A percentile compares a stretch with the other conserved stretches of the same genome.
These are phyloP conservation scores for Dendrocincla fuliginosa DNA, from an alignment of 2,797 vertebrate species.

Conservation along the genomic window DNA sequence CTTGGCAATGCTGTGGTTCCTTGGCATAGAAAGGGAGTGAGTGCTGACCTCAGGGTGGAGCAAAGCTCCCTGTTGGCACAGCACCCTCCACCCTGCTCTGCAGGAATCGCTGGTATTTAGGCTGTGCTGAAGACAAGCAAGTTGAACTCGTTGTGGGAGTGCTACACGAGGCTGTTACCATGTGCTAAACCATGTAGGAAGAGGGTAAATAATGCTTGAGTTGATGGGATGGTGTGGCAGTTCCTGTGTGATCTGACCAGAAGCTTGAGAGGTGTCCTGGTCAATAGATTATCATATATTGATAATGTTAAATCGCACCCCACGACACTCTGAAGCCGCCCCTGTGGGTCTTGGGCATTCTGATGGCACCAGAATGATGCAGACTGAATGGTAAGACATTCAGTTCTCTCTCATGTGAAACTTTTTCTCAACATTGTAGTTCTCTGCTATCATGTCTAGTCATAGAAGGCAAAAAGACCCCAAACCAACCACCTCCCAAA, in stretches of 20 bases:
- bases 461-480: neutral
- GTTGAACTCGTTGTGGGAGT: neutral
- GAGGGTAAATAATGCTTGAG: neutral
- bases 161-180: neutral
- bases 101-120: neutral
- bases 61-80: neutral
- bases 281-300: neutral
- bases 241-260: neutral
- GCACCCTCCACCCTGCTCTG: neutral
- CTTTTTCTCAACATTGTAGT: neutral
- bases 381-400: neutral
- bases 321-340: neutral
- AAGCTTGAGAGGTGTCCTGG: neutral
- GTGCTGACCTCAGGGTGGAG: conserved; percentile 35
- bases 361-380: neutral
- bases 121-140: conserved; percentile 11
- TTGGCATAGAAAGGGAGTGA: neutral
- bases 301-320: neutral
- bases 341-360: neutral
- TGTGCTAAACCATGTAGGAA: neutral
- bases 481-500: neutral
- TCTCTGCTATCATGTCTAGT: neutral
- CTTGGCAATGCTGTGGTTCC: neutral
- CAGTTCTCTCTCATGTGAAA: neutral
- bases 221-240: neutral